phyloP scores from a whole-genome alignment of 2,888 invertebrate genomes.

The Campoplex capitator region DNA sequence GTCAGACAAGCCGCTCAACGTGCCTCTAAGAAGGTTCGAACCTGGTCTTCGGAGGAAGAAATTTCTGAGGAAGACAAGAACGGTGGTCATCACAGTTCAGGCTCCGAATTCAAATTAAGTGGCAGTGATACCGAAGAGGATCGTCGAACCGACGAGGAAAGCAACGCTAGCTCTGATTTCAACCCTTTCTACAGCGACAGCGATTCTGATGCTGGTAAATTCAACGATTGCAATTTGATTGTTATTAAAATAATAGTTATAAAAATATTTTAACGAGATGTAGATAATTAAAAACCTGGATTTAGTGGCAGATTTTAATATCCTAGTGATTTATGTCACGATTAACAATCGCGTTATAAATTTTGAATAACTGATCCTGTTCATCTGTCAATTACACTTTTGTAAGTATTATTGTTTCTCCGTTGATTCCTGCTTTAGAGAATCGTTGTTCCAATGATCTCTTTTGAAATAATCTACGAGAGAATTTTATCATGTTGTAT shows the following conservation, averaged over 20 bases:
- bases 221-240: neutral
- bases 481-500: neutral
- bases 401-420: too few species aligned
- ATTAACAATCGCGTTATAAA: too few species aligned
- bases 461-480: too few species aligned
- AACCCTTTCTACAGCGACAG: conserved; percentile 96
- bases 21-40: conserved; percentile 86
- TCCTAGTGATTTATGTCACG: too few species aligned
- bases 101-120: conserved; percentile 87
- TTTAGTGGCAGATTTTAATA: too few species aligned
- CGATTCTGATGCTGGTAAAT: conserved; percentile 91
- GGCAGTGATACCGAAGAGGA: conserved; percentile 84
- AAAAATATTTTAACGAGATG: too few species aligned
- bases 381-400: too few species aligned
- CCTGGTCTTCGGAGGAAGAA: conserved; percentile 86
- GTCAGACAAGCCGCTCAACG: conserved; percentile 87
- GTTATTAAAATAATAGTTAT: too few species aligned
- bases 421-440: too few species aligned
- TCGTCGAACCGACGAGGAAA: conserved; percentile 84
- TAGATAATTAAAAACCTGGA: too few species aligned
- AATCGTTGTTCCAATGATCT: too few species aligned
- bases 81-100: conserved; percentile 82
- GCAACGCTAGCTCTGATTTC: conserved; percentile 92
- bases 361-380: neutral
- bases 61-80: conserved; percentile 86